These are phyloP conservation scores for Actinia tenebrosa DNA, from an alignment of 64 coral and sea anemone species.

Conservation along the genomic window DNA sequence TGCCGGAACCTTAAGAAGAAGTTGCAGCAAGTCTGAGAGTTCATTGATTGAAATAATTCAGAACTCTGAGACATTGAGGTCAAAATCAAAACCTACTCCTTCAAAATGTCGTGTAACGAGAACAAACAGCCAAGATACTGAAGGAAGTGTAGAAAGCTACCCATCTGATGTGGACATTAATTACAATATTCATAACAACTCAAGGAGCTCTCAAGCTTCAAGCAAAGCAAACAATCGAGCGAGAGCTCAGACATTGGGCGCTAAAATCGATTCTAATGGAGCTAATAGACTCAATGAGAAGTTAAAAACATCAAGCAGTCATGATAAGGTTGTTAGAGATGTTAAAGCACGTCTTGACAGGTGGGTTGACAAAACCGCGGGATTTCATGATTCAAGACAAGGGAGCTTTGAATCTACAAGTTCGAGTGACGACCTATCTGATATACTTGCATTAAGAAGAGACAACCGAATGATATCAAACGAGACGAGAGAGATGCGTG, in stretches of 20 bases:
- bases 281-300: neutral
- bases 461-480: neutral
- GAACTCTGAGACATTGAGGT: neutral
- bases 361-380: neutral
- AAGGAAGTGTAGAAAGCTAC: neutral
- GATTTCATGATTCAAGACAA: neutral
- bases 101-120: neutral
- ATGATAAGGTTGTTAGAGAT: neutral
- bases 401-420: conserved; percentile 17
- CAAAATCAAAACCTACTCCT: neutral
- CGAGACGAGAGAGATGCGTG: conserved; percentile 4
- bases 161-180: conserved; percentile 5
- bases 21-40: conserved; percentile 11
- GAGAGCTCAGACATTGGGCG: neutral
- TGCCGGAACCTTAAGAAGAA: neutral
- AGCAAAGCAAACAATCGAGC: neutral
- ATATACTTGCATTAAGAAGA: neutral
- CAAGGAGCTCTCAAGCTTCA: neutral
- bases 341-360: neutral
- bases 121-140: neutral
- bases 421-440: neutral
- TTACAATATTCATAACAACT: neutral
- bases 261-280: neutral
- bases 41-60: neutral
- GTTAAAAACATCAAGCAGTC: neutral